Evolutionary conservation across 2,113 vertebrate species (phyloP), one percentile per base, ranked within the genome.

Genomic region (Crocuta crocuta): DNA sequence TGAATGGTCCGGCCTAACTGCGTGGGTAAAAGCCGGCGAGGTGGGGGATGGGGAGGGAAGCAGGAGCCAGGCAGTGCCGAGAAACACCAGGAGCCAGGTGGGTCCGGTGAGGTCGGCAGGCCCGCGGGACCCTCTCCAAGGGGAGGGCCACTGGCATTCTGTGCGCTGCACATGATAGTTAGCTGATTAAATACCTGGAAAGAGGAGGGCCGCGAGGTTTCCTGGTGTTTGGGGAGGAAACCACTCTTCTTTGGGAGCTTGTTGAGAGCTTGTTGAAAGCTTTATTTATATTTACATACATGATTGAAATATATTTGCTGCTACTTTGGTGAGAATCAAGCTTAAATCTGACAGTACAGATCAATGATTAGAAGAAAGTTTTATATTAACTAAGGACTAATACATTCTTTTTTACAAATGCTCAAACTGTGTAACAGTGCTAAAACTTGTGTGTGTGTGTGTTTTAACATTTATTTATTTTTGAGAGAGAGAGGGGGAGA

Each of bases 71-170:
- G 50, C 50, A 50, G 50, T 12, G 11, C 50, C 11, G 3, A 13
- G 50, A 50, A 50, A 50, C 50, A 50, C 50, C 84, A 58, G 43
- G 61, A 83, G 23, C 39, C 5, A 9, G 86, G 33, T 11, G 24
- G 39, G 39, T 61, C 26, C 48, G 4, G 28, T 17, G 39, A 81
- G 86, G 65, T 58, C 24, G 8, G 21, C 70, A 31, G 43, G 55
- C 61, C 33, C 7, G 0, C 0, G 23, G 2, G 23, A 39, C 61
- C 13, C 53, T 1, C 13, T 79, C 10, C 5, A 2, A 1, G 2
- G 61, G 43, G 66, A 73, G 53, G 26, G 33, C 43, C 28, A 28
- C 12, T 5, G 33, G 35, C 19, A 10, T 35, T 28, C 76, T 26
- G 4, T n/a, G 12, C 4, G 39, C 61, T 13, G 31, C 11, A 24